Percentiles rank a stretch among this genome's conserved stretches.
Evolutionary conservation across 1,140 invertebrate genomes (phyloP).

Genomic region (Bombus breviceps): DNA sequence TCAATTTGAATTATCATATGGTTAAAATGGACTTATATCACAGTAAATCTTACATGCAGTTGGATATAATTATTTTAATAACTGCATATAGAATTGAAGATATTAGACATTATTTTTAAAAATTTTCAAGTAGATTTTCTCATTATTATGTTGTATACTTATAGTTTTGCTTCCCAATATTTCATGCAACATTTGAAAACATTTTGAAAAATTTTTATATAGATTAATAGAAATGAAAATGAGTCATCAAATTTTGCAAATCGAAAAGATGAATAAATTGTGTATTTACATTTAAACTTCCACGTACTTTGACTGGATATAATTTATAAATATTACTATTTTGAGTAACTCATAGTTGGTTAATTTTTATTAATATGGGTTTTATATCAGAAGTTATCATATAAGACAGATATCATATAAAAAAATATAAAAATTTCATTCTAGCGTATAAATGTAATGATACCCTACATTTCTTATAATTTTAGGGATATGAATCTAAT

Average conservation of each 20-base stretch:
- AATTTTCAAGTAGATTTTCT: background rate
- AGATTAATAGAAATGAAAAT: background rate
- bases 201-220: background rate
- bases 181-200: too few species aligned
- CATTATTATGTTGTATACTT: background rate
- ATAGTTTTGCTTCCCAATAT: background rate
- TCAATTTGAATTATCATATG: background rate
- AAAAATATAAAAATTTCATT: background rate
- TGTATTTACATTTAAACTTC: too few species aligned
- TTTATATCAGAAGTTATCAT: background rate
- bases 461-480: background rate
- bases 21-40: conserved; percentile 17
- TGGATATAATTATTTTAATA: background rate
- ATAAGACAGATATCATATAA: background rate
- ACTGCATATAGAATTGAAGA: background rate
- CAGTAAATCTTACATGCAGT: background rate
- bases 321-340: too few species aligned
- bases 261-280: background rate
- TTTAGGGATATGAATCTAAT: background rate
- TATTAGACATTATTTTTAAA: background rate
- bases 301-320: too few species aligned
- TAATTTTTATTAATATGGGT: background rate
- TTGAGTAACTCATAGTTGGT: too few species aligned
- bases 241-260: background rate
- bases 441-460: background rate